Base-by-base conservation (phyloP, 2,113 vertebrate species). In the Carollia perspicillata region DNA sequence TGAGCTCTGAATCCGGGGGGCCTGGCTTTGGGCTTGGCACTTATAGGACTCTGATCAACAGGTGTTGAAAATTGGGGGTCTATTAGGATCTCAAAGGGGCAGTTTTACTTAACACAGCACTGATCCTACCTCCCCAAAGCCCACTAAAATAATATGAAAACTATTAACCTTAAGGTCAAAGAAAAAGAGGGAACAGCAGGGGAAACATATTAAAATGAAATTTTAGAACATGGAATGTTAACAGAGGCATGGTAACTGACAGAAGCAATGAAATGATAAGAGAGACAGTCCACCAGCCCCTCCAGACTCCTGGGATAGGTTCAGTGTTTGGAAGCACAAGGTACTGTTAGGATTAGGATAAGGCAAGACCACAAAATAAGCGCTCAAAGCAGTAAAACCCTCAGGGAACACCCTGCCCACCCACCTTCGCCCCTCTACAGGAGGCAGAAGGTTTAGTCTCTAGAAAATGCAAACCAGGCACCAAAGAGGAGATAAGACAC, bases 61-160 rank as follows among this genome's bases (percentile, higher is more conserved):
- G 80, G 14, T 60, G 49, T 33, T 47, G 47, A 80, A 42, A 95
- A 77, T 47, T n/a, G 10, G 16, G 71, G 37, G 14, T 53, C 20
- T 79, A 75, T 51, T 80, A 85, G 28, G 35, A 90, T 47, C 93
- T 86, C 90, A 77, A 90, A 93, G 7, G 14, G 22, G 8, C 17
- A 6, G 16, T 66, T 72, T 65, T 44, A 90, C 35, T 72, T 69
- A 83, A 90, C 10, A 69, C 18, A 53, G 16, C 33, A 79, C 37
- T 53, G 13, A 88, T 53, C 87, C 40, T 72, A 11, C 47, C 14
- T 81, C 44, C 68, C 69, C 22, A 72, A 94, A 95, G 28, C 30
- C 91, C 53, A 94, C 37, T 66, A 83, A 90, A 93, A 84, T 90
- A 33, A 69, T 17, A 86, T 66, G 85, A 81, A 87, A 93, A 83